Conservation (phyloP, 2,113 vertebrate species). For the Hemiprocne comata region DNA sequence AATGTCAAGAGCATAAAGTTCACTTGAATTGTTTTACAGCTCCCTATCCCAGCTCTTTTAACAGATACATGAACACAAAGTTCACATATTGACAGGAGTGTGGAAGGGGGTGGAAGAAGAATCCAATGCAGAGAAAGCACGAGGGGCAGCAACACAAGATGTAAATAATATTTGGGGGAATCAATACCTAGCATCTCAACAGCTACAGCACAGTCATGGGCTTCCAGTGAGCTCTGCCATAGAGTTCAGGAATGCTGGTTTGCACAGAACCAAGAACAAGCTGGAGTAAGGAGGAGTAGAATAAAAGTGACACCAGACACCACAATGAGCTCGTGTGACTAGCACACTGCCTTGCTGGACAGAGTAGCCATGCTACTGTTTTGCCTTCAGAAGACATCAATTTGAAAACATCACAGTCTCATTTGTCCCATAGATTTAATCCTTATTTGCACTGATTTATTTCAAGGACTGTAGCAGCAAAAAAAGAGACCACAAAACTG, state of each 20-base stretch:
- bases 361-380: not conserved
- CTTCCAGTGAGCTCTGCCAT: not conserved
- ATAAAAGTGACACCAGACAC: not conserved
- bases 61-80: not conserved
- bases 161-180: not conserved
- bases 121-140: not conserved
- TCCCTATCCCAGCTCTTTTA: not conserved
- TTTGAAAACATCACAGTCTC: not conserved
- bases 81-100: not conserved
- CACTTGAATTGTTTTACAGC: constrained; percentile 5
- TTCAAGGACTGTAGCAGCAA: not conserved
- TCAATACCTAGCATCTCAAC: not conserved
- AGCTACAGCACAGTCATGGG: not conserved
- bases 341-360: not conserved
- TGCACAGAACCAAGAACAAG: not conserved
- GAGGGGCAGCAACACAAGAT: not conserved
- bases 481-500: not conserved
- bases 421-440: not conserved
- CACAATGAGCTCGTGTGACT: not conserved
- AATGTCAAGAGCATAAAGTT: constrained; percentile 15
- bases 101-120: not conserved
- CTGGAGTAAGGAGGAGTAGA: fast-evolving
- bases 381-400: not conserved
- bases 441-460: not conserved
- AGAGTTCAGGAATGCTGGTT: not conserved